A percentile compares a stretch with the other conserved stretches of the same genome.
phyloP scores from a whole-genome alignment of 1,140 invertebrate genomes.

The Aphelenchoides avenae region DNA sequence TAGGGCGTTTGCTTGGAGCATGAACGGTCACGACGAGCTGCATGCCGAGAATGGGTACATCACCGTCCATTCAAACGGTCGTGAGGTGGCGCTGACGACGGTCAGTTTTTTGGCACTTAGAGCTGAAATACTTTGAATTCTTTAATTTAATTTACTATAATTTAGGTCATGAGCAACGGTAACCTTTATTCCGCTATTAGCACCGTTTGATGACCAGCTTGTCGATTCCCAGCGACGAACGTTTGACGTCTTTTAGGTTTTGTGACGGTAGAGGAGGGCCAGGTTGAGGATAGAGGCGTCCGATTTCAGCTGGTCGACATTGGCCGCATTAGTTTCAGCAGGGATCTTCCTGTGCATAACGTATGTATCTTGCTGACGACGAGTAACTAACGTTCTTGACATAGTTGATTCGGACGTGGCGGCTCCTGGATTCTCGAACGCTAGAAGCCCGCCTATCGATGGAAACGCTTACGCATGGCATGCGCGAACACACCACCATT shows the following conservation, averaged over 20 bases:
- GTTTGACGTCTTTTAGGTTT: constrained; percentile 19
- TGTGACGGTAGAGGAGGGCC: constrained; percentile 48
- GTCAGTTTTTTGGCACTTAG: no score
- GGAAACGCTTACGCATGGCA: constrained; percentile 52
- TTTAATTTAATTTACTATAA: no score
- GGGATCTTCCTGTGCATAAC: constrained; percentile 51
- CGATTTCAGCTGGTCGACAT: constrained; percentile 43
- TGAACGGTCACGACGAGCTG: constrained; percentile 46
- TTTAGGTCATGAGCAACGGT: constrained; percentile 50
- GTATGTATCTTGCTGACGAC: constrained; percentile 23
- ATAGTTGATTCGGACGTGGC: constrained; percentile 54
- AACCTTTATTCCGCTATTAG: neutral
- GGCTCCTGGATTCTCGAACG: constrained; percentile 36
- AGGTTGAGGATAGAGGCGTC: constrained; percentile 28
- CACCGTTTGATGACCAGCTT: neutral
- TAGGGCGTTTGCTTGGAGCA: constrained; percentile 52
- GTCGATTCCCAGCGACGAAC: neutral
- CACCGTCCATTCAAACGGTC: constrained; percentile 37
- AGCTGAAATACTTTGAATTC: no score
- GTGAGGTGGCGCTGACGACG: constrained; percentile 44
- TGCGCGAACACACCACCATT: constrained; percentile 54
- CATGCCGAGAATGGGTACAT: constrained; percentile 48
- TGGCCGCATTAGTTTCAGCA: constrained; percentile 42
- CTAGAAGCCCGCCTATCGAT: constrained; percentile 50
- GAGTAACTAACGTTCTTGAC: no score